Conservation (phyloP, 2,888 invertebrate species). For the Lymantria monacha region DNA sequence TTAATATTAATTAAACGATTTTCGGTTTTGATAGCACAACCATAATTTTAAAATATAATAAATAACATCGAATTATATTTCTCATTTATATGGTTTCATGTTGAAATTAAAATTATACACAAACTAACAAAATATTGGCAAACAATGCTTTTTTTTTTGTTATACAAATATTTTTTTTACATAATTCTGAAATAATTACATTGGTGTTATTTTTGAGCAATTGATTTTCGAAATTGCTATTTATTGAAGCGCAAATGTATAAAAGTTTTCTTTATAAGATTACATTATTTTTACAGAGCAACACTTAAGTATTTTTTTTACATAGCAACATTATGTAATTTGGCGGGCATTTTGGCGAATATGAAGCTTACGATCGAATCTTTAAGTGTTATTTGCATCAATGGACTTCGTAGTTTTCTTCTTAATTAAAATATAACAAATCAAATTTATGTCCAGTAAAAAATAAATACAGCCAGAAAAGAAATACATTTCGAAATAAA, state of each 20-base stretch:
- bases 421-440: too few species aligned
- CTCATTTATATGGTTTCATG: neutral
- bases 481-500: too few species aligned
- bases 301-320: neutral
- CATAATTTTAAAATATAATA: slow-evolving; percentile 5
- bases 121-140: too few species aligned
- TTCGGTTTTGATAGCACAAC: slow-evolving; percentile 13
- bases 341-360: too few species aligned
- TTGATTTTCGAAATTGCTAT: slow-evolving; percentile 33
- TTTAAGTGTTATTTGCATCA: too few species aligned
- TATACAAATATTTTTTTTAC: slow-evolving; percentile 2
- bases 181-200: neutral
- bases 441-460: too few species aligned
- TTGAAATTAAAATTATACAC: neutral
- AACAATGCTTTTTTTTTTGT: too few species aligned
- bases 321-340: too few species aligned
- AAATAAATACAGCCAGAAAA: too few species aligned
- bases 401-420: too few species aligned
- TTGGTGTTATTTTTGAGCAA: slow-evolving; percentile 38
- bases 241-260: slow-evolving; percentile 17
- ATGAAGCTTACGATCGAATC: too few species aligned
- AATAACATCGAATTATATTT: neutral
- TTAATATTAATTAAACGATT: neutral
- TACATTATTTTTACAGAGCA: neutral
- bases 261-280: neutral